These are phyloP conservation scores for Pammene aurita DNA, from an alignment of 2,888 invertebrate species.

Conservation along the genomic window DNA sequence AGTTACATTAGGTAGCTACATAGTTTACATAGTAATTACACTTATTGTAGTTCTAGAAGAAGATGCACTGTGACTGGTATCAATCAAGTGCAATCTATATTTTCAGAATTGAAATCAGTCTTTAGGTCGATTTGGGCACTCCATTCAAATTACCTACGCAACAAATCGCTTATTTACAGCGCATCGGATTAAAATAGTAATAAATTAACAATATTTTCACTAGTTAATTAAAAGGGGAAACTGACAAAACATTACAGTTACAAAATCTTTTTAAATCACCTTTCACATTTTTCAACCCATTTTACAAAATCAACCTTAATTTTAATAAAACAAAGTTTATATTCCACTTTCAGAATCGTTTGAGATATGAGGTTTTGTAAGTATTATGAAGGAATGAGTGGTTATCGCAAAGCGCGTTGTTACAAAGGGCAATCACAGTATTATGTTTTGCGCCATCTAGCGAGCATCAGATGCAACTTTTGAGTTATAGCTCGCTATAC, in stretches of 20 bases:
- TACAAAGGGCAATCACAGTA: conserved; percentile 52
- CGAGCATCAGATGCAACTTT: conserved; percentile 36
- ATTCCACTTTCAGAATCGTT: neutral
- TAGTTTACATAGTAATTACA: too few relatives aligned
- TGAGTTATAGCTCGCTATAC: neutral
- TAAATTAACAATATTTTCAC: conserved; percentile 58
- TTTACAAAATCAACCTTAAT: neutral
- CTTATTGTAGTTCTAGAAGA: too few relatives aligned
- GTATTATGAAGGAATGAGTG: conserved; percentile 49
- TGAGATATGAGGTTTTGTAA: conserved; percentile 4
- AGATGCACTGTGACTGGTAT: too few relatives aligned
- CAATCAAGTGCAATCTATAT: too few relatives aligned
- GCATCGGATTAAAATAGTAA: conserved; percentile 37
- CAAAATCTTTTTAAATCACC: neutral
- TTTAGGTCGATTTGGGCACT: too few relatives aligned
- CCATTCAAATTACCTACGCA: too few relatives aligned
- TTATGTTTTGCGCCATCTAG: conserved; percentile 65
- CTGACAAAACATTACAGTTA: conserved; percentile 63
- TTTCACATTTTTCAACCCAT: neutral
- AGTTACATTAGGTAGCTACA: too few relatives aligned
- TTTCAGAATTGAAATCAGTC: too few relatives aligned
- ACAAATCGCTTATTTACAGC: conserved; percentile 26
- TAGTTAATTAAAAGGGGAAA: conserved; percentile 69
- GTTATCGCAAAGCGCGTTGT: conserved; percentile 46
- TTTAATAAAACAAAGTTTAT: neutral